Conservation (phyloP, 2,888 invertebrate genomes). For the Chrysodeixis includens region DNA sequence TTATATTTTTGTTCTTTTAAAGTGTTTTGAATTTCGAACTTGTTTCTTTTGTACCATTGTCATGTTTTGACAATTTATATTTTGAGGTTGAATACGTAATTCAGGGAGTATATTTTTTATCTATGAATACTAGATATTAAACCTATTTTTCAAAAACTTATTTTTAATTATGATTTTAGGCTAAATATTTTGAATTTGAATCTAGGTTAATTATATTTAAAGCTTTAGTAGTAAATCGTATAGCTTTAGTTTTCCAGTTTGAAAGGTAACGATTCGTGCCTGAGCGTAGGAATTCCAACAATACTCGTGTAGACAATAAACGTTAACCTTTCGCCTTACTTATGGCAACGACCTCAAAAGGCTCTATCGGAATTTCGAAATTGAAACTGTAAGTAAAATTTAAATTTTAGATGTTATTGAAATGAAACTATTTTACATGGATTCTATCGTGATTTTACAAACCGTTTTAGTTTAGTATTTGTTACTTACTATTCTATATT, state of each 20-base stretch:
- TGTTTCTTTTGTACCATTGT: neutral
- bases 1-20: neutral
- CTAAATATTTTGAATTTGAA: neutral
- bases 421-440: no score
- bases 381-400: constrained; percentile 13
- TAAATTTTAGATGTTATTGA: neutral
- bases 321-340: constrained; percentile 33
- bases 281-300: constrained; percentile 19
- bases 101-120: neutral
- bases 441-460: no score
- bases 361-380: constrained; percentile 14
- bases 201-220: neutral
- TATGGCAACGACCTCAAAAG: constrained; percentile 34
- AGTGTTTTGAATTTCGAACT: neutral
- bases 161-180: neutral
- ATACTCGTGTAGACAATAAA: constrained; percentile 35
- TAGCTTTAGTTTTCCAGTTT: constrained; percentile 14
- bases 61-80: neutral
- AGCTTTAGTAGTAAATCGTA: no score
- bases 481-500: no score
- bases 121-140: neutral
- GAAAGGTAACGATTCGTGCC: constrained; percentile 16
- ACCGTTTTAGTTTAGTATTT: no score
- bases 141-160: no score
- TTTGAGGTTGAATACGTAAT: constrained; percentile 3